These are phyloP conservation scores for Nomada hirtipes DNA, from an alignment of 2,888 invertebrate species.

Conservation along the genomic window DNA sequence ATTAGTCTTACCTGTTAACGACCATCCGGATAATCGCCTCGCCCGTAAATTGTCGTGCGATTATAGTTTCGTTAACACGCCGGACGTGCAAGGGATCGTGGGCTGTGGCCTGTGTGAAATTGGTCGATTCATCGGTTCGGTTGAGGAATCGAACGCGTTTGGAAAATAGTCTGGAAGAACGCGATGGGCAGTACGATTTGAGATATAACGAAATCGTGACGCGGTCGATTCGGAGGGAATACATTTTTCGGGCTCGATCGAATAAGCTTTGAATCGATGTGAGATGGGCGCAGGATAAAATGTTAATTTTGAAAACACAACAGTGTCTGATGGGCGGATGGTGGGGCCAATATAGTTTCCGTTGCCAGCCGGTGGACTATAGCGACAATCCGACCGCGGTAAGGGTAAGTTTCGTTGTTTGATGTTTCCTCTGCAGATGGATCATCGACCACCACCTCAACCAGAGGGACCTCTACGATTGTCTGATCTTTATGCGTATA, in stretches of 20 bases:
- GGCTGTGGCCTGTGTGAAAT: background rate
- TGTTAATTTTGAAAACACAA: constrained; percentile 79
- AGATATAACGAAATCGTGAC: background rate
- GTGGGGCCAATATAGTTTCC: constrained; percentile 95
- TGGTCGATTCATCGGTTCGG: background rate
- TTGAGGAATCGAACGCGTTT: background rate
- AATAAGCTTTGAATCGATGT: background rate
- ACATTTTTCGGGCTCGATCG: constrained; percentile 36
- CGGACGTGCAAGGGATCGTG: background rate
- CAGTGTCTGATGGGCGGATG: constrained; percentile 96
- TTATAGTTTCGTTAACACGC: no score
- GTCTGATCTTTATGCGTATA: constrained; percentile 14
- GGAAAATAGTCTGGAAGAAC: no score
- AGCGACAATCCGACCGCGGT: constrained; percentile 91
- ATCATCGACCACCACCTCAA: constrained; percentile 44
- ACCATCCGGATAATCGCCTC: no score
- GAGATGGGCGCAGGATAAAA: constrained; percentile 38
- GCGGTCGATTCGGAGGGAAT: no score
- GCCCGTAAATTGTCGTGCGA: no score
- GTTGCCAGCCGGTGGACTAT: constrained; percentile 97
- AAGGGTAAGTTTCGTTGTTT: constrained; percentile 89
- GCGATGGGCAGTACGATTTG: no score
- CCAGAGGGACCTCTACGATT: constrained; percentile 61
- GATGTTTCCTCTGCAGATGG: constrained; percentile 36
- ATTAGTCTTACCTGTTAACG: no score